phyloP scores from a whole-genome alignment of 2,888 invertebrate species.

The Pammene fasciana region DNA sequence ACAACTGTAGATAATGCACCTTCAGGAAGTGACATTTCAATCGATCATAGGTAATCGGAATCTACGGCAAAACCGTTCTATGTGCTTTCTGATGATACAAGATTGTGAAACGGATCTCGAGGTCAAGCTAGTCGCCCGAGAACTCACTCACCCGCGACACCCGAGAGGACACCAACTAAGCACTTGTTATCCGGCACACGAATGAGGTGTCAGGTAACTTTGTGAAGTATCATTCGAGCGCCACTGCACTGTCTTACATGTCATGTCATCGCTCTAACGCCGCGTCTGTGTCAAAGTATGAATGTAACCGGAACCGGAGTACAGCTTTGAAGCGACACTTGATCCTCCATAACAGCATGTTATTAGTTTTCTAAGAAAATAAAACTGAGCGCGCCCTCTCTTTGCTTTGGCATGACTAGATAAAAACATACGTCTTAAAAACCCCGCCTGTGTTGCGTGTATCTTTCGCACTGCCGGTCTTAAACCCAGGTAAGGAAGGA shows the following conservation, averaged over 20 bases:
- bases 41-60: not conserved
- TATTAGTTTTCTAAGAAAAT: no score
- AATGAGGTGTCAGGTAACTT: not conserved
- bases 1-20: no score
- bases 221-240: not conserved
- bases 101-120: not conserved
- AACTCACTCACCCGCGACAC: not conserved
- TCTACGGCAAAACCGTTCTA: not conserved
- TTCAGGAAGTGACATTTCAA: not conserved
- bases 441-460: no score
- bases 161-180: not conserved
- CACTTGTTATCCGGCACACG: not conserved
- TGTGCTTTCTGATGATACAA: not conserved
- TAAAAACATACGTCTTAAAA: no score
- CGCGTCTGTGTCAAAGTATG: no score
- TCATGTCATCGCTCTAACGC: not conserved
- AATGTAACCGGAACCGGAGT: no score
- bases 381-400: no score
- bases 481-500: no score
- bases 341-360: no score
- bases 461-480: no score
- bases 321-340: no score
- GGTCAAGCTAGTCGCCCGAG: not conserved
- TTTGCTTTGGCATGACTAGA: no score
- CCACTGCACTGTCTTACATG: not conserved